Conservation (phyloP, 2,888 invertebrate genomes). For the Mythimna ferrago region DNA sequence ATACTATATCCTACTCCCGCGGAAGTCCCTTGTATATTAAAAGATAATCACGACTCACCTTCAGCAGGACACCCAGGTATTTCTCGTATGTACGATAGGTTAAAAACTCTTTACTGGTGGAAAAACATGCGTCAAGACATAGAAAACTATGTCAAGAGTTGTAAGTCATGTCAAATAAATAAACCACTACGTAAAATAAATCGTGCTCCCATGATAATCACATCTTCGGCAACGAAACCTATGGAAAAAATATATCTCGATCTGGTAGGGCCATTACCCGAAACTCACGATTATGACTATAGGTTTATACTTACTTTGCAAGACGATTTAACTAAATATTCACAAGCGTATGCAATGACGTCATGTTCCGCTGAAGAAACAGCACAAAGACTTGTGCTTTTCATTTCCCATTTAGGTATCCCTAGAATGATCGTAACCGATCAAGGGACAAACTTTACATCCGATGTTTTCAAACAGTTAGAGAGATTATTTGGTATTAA, state of each 20-base stretch:
- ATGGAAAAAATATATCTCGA: background rate
- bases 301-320: no score
- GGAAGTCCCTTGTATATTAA: background rate
- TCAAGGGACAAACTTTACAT: no score
- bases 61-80: background rate
- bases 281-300: no score
- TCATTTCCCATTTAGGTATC: no score
- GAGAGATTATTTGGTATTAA: background rate
- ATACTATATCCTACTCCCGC: background rate
- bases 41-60: no score
- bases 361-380: no score
- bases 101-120: background rate
- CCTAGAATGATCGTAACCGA: no score
- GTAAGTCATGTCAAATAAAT: background rate
- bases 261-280: no score
- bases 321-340: no score
- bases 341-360: no score
- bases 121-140: conserved; percentile 3
- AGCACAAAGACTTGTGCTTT: no score
- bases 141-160: background rate
- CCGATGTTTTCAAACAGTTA: no score
- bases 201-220: background rate
- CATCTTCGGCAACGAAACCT: background rate
- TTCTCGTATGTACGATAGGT: background rate
- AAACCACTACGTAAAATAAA: background rate